These are phyloP conservation scores for Aplidium turbinatum DNA, from an alignment of 23 tunicate species.

Conservation along the genomic window DNA sequence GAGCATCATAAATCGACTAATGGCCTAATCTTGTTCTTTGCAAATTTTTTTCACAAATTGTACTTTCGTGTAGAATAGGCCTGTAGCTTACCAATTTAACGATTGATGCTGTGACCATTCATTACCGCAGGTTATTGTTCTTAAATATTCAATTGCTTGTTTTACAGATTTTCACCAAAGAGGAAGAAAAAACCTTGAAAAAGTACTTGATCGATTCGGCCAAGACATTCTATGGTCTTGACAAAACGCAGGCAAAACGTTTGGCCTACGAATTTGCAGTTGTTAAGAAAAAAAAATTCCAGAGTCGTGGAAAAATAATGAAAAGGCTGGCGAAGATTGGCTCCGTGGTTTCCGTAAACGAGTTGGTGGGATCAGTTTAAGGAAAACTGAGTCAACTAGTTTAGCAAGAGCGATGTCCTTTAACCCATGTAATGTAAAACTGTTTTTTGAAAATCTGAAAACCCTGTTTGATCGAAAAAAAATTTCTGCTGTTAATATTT, in stretches of 20 bases:
- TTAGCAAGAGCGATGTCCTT: slow-evolving; percentile 47
- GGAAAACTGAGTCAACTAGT: slow-evolving; percentile 46
- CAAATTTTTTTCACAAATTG: too few relatives aligned
- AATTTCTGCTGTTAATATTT: slow-evolving; percentile 1
- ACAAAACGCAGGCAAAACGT: slow-evolving; percentile 18
- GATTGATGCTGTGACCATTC: too few relatives aligned
- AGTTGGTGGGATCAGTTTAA: slow-evolving; percentile 12
- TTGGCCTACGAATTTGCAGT: slow-evolving; percentile 38
- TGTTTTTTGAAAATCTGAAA: slow-evolving; percentile 38
- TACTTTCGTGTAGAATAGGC: too few relatives aligned
- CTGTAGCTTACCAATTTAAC: too few relatives aligned
- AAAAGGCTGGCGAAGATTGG: slow-evolving; percentile 49
- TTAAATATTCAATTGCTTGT: too few relatives aligned
- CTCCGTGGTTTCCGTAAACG: slow-evolving; percentile 40
- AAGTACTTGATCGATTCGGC: slow-evolving; percentile 19
- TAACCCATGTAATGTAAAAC: slow-evolving; percentile 15
- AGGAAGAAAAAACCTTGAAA: slow-evolving; percentile 32
- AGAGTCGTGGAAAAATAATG: slow-evolving; percentile 17
- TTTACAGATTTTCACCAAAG: slow-evolving; percentile 41
- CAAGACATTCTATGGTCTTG: slow-evolving; percentile 34
- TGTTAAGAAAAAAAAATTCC: slow-evolving; percentile 31
- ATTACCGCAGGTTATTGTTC: too few relatives aligned
- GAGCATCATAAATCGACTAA: too few relatives aligned
- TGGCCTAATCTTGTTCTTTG: too few relatives aligned
- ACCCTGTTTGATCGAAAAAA: slow-evolving; percentile 3